Evolutionary conservation across 2,113 vertebrate species (phyloP).

Genomic region (Alligator sinensis): DNA sequence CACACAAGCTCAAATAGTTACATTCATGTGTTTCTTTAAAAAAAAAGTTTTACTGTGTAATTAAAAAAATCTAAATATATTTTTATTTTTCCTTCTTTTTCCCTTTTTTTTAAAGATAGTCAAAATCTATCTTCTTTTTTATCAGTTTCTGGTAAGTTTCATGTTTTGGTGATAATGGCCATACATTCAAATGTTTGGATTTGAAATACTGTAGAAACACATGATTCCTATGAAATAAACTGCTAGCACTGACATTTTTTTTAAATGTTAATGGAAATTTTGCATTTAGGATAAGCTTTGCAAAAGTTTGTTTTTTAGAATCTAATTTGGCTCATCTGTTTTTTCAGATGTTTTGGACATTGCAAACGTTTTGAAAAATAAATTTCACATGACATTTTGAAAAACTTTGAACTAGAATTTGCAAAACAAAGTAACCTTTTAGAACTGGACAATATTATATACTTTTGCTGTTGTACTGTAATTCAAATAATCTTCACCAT

Average conservation of each 20-base stretch:
- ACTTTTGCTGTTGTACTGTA: not conserved
- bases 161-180: not conserved
- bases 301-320: not conserved
- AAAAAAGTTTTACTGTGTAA: no score
- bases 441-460: not conserved
- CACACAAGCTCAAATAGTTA: constrained; percentile 21
- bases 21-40: not conserved
- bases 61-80: no score
- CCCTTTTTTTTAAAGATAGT: no score
- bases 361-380: not conserved
- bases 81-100: no score
- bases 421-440: not conserved
- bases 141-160: no score
- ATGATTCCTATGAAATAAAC: not conserved
- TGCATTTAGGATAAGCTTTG: not conserved
- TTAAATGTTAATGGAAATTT: not conserved
- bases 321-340: not conserved
- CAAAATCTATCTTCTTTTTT: no score
- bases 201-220: constrained; percentile 1
- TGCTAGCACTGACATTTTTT: not conserved
- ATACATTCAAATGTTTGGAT: not conserved
- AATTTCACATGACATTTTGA: not conserved
- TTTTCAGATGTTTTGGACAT: not conserved
- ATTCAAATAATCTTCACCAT: not conserved
- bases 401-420: not conserved